A percentile compares a stretch with the other conserved stretches of the same genome.
Conservation (phyloP, 2,797 vertebrate genomes). For the Pelodytes ibericus region DNA sequence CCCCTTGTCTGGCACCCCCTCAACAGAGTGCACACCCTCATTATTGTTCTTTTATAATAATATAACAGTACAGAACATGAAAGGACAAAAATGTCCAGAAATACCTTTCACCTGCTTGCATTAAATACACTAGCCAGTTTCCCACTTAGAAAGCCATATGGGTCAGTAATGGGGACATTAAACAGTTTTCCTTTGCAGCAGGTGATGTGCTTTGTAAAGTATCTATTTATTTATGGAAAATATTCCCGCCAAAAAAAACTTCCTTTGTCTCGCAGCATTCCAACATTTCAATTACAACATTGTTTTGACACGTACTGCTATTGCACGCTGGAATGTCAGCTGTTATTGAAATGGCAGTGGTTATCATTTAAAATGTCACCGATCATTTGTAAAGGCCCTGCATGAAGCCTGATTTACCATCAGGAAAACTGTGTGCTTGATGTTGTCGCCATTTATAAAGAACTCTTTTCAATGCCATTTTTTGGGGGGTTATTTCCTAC, state of each 20-base stretch:
- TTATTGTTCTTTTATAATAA: too few species aligned
- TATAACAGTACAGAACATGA: too few species aligned
- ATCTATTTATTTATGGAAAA: not conserved
- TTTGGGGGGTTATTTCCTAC: not conserved
- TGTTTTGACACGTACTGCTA: not conserved
- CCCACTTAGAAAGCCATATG: too few species aligned
- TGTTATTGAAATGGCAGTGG: not conserved
- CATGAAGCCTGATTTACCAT: not conserved
- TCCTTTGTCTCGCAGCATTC: not conserved
- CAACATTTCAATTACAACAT: not conserved
- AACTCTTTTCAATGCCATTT: not conserved
- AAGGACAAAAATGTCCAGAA: too few species aligned
- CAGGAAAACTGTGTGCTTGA: not conserved
- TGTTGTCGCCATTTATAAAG: not conserved
- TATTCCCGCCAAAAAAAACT: not conserved
- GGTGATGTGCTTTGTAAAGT: not conserved
- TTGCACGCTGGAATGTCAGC: not conserved
- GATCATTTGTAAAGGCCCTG: not conserved
- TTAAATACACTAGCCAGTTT: too few species aligned
- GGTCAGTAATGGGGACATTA: too few species aligned
- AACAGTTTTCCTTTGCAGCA: not conserved
- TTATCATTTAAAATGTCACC: not conserved
- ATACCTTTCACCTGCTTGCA: too few species aligned
- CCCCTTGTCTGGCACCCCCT: too few species aligned
- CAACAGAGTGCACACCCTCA: too few species aligned